These are phyloP conservation scores for Athene cunicularia DNA, from an alignment of 2,113 vertebrate species.

Conservation along the genomic window DNA sequence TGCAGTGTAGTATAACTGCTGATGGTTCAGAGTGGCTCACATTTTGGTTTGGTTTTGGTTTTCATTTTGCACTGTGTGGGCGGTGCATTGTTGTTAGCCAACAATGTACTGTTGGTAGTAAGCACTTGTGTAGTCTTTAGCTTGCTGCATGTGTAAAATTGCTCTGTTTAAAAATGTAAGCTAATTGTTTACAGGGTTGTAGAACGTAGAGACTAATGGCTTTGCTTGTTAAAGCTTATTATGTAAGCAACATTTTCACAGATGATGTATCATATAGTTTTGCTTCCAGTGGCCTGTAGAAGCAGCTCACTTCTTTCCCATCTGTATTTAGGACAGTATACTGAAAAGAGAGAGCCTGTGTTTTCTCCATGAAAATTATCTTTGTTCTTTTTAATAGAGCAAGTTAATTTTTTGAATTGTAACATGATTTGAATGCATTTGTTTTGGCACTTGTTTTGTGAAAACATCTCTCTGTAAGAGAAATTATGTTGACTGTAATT, in stretches of 20 bases:
- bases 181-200: not conserved
- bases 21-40: not conserved
- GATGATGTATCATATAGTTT: not conserved
- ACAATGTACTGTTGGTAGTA: constrained; percentile 93
- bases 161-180: not conserved
- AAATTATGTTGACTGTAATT: not conserved
- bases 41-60: not conserved
- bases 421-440: not conserved
- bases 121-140: constrained; percentile 22
- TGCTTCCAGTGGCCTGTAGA: not conserved
- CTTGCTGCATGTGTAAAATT: constrained; percentile 52
- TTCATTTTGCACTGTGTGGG: constrained; percentile 84
- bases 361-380: not conserved
- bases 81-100: constrained; percentile 93
- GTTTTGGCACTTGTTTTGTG: not conserved
- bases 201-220: constrained; percentile 53
- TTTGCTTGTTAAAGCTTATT: constrained; percentile 44
- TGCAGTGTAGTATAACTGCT: constrained; percentile 25
- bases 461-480: not conserved
- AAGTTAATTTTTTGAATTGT: not conserved
- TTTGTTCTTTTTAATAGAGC: not conserved
- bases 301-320: not conserved
- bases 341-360: not conserved
- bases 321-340: not conserved
- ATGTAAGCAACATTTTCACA: not conserved